Conservation (phyloP, 2,113 vertebrate genomes). For the Callorhinus ursinus region DNA sequence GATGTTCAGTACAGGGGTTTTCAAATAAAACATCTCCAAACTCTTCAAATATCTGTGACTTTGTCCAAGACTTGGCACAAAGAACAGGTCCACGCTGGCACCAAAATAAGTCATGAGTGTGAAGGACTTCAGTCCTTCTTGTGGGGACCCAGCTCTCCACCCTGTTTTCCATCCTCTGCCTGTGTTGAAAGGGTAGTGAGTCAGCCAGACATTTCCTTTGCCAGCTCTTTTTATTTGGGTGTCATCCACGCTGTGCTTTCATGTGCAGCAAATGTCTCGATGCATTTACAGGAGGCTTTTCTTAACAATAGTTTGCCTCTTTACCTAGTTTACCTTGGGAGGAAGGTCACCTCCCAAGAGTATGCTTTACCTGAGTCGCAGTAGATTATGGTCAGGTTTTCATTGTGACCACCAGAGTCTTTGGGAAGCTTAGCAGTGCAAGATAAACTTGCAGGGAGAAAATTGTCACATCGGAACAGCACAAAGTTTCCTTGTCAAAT, state of each 20-base stretch:
- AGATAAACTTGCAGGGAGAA: too few species aligned
- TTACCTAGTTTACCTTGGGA: not conserved
- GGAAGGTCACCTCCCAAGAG: not conserved
- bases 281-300: not conserved
- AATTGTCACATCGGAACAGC: not conserved
- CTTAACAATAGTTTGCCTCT: not conserved
- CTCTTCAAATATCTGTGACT: not conserved
- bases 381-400: not conserved
- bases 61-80: not conserved
- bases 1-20: not conserved
- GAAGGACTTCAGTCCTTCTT: not conserved
- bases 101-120: not conserved
- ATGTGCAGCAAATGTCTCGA: accelerated
- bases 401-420: not conserved
- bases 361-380: not conserved
- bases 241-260: accelerated
- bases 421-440: not conserved
- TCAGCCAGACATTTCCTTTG: not conserved
- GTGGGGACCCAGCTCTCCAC: not conserved
- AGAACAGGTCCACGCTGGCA: not conserved
- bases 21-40: not conserved
- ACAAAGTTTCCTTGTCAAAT: not conserved
- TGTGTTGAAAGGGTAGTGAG: accelerated
- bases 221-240: not conserved
- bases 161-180: not conserved